phyloP scores from a whole-genome alignment of 2,888 invertebrate genomes.

The Stramonita haemastoma region DNA sequence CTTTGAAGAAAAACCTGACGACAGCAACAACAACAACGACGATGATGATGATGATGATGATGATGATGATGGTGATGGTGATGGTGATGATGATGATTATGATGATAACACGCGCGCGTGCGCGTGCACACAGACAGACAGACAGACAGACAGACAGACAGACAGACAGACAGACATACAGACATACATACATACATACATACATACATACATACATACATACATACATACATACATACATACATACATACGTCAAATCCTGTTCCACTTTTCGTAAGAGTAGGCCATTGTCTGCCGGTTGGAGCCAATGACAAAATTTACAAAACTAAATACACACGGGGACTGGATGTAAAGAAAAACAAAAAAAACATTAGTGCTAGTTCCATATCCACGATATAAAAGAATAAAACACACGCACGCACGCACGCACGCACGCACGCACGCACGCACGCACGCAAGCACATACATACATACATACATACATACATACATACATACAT shows the following conservation, averaged over 20 bases:
- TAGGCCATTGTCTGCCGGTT: too few species aligned
- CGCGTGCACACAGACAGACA: not conserved
- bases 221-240: not conserved
- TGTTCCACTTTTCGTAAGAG: not conserved
- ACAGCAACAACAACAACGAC: too few species aligned
- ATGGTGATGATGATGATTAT: not conserved
- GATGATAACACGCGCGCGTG: not conserved
- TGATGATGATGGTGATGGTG: not conserved
- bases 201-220: not conserved
- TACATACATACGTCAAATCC: not conserved
- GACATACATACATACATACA: not conserved
- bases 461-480: not conserved
- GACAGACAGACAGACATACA: too few species aligned
- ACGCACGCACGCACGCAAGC: not conserved
- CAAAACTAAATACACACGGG: too few species aligned
- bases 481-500: not conserved
- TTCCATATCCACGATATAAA: too few species aligned
- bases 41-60: not conserved
- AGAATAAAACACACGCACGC: not conserved
- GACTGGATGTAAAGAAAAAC: too few species aligned
- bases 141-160: not conserved
- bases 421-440: not conserved
- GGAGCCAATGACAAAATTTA: too few species aligned
- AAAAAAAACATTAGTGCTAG: too few species aligned
- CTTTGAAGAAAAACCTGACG: slow-evolving; percentile 43